Evolutionary conservation across 2,797 vertebrate species (phyloP).

Genomic region (Enteromius fasciolatus): DNA sequence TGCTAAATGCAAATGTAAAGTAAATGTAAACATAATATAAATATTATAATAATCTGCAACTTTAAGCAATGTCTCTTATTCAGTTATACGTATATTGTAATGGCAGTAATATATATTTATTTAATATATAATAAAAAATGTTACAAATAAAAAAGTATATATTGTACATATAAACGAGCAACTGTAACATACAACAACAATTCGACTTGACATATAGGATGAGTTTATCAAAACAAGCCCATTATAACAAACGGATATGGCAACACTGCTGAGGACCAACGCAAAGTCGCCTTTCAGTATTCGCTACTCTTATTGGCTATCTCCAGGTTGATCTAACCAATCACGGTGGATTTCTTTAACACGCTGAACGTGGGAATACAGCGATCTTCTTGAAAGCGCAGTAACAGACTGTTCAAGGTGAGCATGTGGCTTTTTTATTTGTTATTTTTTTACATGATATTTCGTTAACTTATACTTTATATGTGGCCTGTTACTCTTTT

Average conservation of each 20-base stretch:
- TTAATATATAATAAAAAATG: not conserved
- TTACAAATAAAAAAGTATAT: no score
- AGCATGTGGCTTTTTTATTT: not conserved
- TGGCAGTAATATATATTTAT: not conserved
- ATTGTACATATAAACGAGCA: not conserved
- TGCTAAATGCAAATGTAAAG: no score
- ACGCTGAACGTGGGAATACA: not conserved
- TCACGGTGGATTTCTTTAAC: not conserved
- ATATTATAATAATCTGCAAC: no score
- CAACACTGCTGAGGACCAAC: not conserved
- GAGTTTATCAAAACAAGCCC: not conserved
- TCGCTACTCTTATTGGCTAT: conserved; percentile 33
- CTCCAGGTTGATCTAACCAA: not conserved
- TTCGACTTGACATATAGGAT: not conserved
- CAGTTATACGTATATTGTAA: not conserved
- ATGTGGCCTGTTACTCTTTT: not conserved
- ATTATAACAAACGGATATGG: not conserved
- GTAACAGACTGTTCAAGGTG: conserved; percentile 44
- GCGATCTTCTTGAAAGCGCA: not conserved
- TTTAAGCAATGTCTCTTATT: not conserved
- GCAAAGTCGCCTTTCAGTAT: not conserved
- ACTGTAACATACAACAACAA: not conserved
- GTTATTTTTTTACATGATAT: not conserved
- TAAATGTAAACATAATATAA: no score
- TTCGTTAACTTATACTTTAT: not conserved